Base-by-base conservation (phyloP, 2,113 vertebrate genomes). In the Datnioides undecimradiatus region DNA sequence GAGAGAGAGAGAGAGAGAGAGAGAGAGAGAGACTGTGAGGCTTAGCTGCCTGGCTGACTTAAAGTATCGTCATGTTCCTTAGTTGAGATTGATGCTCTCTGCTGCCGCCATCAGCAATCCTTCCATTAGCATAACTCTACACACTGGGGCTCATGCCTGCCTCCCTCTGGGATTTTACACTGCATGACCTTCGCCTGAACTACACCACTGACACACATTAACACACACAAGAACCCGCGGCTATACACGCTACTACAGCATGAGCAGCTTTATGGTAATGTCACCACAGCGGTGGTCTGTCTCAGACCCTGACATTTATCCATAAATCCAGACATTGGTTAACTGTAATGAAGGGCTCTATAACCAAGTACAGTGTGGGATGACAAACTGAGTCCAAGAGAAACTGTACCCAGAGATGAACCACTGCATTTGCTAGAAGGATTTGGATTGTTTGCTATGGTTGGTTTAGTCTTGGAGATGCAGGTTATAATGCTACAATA, bases 131-230 rank as follows among this genome's bases (percentile, higher is more conserved):
- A 79, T 74, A 85, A 36, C 63, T 69, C 60, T 68, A 41, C 64
- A 27, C 17, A 1, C 70, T 12, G 33, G 13, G 34, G 41, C 52
- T 67, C 52, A 12, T 51, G 59, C 34, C 21, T n/a, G 51, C 49
- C 60, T 76, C 64, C 70, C 78, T 74, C 16, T 21, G 65, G 69
- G 65, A 54, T 58, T 77, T 80, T n/a, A 31, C 62, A 67, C 79
- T 49, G 51, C 40, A 58, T 45, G 80, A 72, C 76, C 88, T 73
- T 70, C 9, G 23, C 29, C 78, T 90, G 86, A 88, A 87, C 84
- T 5, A 16, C 38, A 8, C 66, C 52, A 25, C 72, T 80, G 80
- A 86, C 2, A 14, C 70, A 80, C 73, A 72, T 76, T 73, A 76
- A 83, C 52, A 34, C 33, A 79, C 46, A 49, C 57, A 10, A 54